These are phyloP conservation scores for Platysternon megacephalum DNA, from an alignment of 2,113 vertebrate genomes.

Conservation along the genomic window DNA sequence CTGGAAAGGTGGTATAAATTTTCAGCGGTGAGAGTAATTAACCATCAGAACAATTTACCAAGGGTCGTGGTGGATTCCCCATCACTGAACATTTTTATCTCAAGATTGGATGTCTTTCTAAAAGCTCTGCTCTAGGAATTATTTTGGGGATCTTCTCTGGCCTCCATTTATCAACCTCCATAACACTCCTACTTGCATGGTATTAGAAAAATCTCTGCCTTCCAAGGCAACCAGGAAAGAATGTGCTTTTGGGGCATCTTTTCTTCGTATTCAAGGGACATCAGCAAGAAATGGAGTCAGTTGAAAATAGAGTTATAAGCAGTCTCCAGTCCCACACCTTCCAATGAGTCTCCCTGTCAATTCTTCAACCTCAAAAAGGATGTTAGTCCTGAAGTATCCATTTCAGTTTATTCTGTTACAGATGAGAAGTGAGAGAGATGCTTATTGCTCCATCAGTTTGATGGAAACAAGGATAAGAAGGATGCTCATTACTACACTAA, in stretches of 20 bases:
- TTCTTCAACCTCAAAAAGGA: neutral
- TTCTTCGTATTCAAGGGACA: neutral
- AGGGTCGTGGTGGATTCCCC: no score
- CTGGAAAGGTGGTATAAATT: no score
- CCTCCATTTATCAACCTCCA: no score
- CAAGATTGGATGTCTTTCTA: no score
- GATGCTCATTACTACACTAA: neutral
- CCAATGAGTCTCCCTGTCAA: neutral
- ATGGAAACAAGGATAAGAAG: neutral
- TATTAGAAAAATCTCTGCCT: neutral
- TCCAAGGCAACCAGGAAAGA: neutral
- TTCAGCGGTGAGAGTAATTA: no score
- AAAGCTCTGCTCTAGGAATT: no score
- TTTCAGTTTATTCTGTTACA: neutral
- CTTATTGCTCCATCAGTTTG: neutral
- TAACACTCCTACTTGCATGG: no score
- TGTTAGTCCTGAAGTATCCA: no score
- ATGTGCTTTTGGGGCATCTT: neutral
- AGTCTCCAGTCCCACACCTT: neutral
- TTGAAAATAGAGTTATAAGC: neutral
- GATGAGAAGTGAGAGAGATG: neutral
- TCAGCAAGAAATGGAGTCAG: neutral
- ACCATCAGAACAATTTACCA: no score
- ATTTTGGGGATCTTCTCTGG: no score
- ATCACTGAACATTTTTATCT: no score